phyloP scores from a whole-genome alignment of 1,140 invertebrate species.

The Leucophenga varia region DNA sequence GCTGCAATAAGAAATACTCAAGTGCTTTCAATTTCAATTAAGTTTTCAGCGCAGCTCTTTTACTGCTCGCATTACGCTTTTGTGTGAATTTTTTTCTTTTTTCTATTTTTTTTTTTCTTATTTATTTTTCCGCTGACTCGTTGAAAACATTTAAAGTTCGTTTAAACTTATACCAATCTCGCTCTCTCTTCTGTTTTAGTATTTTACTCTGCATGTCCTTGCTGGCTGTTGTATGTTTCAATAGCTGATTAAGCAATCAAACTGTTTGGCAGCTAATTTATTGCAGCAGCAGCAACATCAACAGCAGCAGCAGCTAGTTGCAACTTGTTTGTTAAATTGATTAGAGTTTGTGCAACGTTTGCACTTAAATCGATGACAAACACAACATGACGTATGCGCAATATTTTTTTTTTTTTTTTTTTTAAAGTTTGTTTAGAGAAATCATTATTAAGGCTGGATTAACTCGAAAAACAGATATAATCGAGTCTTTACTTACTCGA shows the following conservation, averaged over 20 bases:
- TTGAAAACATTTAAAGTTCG: constrained; percentile 49
- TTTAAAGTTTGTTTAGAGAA: too few species aligned
- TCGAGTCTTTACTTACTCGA: too few species aligned
- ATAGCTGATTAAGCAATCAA: constrained; percentile 49
- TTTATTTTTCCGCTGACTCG: constrained; percentile 36
- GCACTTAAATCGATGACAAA: too few species aligned
- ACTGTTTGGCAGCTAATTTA: constrained; percentile 53
- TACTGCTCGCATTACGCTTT: constrained; percentile 20
- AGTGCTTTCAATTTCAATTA: constrained; percentile 54
- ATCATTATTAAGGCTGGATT: too few species aligned
- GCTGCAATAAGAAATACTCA: constrained; percentile 42
- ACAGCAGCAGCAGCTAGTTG: too few species aligned
- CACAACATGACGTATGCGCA: too few species aligned
- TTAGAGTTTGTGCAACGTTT: too few species aligned
- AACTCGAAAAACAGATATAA: too few species aligned
- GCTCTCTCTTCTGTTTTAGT: constrained; percentile 9
- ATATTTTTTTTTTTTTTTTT: too few species aligned
- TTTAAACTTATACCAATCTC: constrained; percentile 43
- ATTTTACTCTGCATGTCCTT: constrained; percentile 18
- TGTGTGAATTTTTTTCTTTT: constrained; percentile 17
- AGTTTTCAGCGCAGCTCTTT: constrained; percentile 30
- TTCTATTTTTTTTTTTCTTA: neutral
- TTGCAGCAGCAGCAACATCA: too few species aligned
- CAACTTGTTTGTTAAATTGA: too few species aligned
- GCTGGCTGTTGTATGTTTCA: too few species aligned